Conservation (phyloP, 2,797 vertebrate species). For the Sebastes jordani region DNA sequence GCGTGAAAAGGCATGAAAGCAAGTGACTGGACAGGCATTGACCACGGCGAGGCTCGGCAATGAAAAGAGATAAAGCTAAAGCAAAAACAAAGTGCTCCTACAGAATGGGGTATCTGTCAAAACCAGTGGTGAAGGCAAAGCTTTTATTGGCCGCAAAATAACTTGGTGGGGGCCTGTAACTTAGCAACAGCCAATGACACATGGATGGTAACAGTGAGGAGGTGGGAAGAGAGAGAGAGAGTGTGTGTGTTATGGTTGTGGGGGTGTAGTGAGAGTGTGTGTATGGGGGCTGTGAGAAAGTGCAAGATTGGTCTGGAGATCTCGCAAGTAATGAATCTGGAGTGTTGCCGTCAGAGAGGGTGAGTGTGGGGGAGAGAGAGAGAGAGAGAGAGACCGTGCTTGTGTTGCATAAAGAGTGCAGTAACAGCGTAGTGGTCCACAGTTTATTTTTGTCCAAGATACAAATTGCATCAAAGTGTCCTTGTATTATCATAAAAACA, state of each 20-base stretch:
- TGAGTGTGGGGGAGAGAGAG: constrained; percentile 30
- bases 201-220: constrained; percentile 71
- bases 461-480: constrained; percentile 2
- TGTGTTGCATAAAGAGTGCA: constrained; percentile 31
- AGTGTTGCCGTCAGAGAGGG: constrained; percentile 53
- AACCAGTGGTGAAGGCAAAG: constrained; percentile 44
- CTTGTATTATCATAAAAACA: constrained; percentile 7
- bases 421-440: neutral
- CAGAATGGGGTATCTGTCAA: constrained; percentile 55
- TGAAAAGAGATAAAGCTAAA: constrained; percentile 30
- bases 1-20: neutral
- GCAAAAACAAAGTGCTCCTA: constrained; percentile 52
- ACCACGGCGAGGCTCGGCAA: neutral
- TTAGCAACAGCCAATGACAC: constrained; percentile 80
- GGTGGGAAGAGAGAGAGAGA: constrained; percentile 63
- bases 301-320: constrained; percentile 73
- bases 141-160: constrained; percentile 52
- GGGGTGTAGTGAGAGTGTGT: constrained; percentile 67
- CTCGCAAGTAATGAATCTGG: constrained; percentile 70
- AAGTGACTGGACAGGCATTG: neutral
- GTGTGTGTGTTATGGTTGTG: constrained; percentile 59
- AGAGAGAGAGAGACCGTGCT: constrained; percentile 2
- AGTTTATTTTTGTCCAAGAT: constrained; percentile 35
- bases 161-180: constrained; percentile 73
- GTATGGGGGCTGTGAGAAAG: constrained; percentile 69